phyloP scores from a whole-genome alignment of 2,797 vertebrate species.

The Buceros bicornis region DNA sequence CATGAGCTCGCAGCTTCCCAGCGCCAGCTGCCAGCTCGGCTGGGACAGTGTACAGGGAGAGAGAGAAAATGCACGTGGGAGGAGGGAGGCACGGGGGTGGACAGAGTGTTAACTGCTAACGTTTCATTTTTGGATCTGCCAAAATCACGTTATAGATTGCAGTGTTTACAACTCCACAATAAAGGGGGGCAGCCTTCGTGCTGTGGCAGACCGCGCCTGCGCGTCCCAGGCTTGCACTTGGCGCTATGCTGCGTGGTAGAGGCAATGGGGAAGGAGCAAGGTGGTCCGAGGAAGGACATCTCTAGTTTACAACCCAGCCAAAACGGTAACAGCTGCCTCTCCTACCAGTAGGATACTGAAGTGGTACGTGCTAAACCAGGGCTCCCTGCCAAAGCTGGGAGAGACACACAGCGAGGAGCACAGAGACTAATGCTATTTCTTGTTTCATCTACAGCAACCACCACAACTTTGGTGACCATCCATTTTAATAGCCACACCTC shows the following conservation, averaged over 20 bases:
- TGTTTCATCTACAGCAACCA: not conserved
- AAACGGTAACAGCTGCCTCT: not conserved
- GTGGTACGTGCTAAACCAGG: not conserved
- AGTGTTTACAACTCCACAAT: not conserved
- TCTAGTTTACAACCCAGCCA: not conserved
- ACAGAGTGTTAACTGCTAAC: not conserved
- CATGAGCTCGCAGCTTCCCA: not conserved
- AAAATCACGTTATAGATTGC: not conserved
- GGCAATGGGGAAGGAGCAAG: not conserved
- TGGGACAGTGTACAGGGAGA: not conserved
- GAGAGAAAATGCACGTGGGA: not conserved
- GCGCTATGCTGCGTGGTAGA: accelerated
- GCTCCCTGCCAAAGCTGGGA: not conserved
- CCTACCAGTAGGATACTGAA: not conserved
- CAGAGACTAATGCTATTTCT: not conserved
- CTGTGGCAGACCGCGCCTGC: not conserved
- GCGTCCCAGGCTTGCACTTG: not conserved
- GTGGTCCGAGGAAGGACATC: not conserved
- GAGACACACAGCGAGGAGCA: not conserved
- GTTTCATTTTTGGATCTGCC: not conserved
- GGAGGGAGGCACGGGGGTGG: not conserved
- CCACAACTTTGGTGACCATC: not conserved
- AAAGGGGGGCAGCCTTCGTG: not conserved
- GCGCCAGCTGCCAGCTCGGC: constrained; percentile 21
- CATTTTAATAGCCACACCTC: not conserved